Base-by-base conservation (phyloP, 2,113 vertebrate species). In the Corythornis cristatus region DNA sequence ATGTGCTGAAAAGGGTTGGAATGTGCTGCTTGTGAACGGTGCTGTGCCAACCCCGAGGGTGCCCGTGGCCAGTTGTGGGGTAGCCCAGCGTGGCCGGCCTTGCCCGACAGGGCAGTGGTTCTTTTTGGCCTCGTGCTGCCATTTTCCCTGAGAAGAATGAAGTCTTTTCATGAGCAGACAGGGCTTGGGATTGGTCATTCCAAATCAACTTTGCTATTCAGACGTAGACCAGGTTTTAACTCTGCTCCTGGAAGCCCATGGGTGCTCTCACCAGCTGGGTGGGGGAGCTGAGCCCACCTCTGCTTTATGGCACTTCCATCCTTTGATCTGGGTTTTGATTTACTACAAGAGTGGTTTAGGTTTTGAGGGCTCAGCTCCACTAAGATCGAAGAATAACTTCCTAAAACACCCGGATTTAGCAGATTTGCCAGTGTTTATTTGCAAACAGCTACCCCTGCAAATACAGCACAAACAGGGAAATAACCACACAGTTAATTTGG, bases 391-490 rank as follows among this genome's bases (percentile, higher is more conserved):
- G 48, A 71, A 35, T 2, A 74, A 67, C n/a, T 67, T 71, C 56
- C 29, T 13, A 37, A 77, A 90, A 4, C 28, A 45, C 20, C 35
- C 60, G n/a, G 29, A 48, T 82, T 76, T 72, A 56, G 40, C 46
- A 61, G 65, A 53, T 70, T 83, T 40, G 42, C 83, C 61, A 20
- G 45, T 75, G 66, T 76, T 88, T 61, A 50, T 51, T 61, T 92
- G 43, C 83, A 85, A 71, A 73, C 56, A 70, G 66, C 72, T 73
- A 74, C 81, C 56, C 22, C 67, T 92, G 85, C 81, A 70, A 65
- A 66, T 29, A 48, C 48, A 57, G 64, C 54, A 42, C 54, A 51
- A 29, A 64, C 31, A 45, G 33, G 42, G 72, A 76, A 33, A 53
- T 53, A 81, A 40, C 67, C 80, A 40, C 25, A 37, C 25, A 28